Base-by-base conservation (phyloP, 2,888 invertebrate species). In the Limenitis arthemis region DNA sequence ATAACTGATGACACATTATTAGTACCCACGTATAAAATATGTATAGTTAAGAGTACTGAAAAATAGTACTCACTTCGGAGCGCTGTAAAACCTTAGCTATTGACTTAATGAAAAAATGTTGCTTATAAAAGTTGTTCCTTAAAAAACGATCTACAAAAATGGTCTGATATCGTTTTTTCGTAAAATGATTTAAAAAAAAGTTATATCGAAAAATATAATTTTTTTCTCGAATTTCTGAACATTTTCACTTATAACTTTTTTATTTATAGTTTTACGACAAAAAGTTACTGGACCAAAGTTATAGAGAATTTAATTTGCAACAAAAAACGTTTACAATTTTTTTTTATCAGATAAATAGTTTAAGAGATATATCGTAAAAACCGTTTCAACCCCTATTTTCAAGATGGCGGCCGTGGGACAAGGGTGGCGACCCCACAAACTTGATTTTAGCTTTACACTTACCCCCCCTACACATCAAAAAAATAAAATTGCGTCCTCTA, bases 281-380 rank as follows among this genome's bases (percentile, higher is more conserved):
- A 46, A 46, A 36, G 30, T 29, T 37, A 46, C 46, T 37, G 37
- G 46, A 46, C 46, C 46, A 46, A 46, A 36, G 46, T 46, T 46
- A 30, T 37, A 46, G 33, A 33, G n/a, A 44, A 33, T 44, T 33
- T 44, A 44, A 44, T 44, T 44, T 44, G 34, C 12, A 44, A 44
- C 34, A 44, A 34, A 44, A 33, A 44, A 44, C 33, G 42, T 34
- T 8, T 8, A 33, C 44, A 44, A 33, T 1, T 41, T 44, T 44
- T 42, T 44, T 44, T 42, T 42, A 42, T 42, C 42, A 42, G 20
- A 30, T 42, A 31, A 42, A 42, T 42, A 39, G 39, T 39, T 39
- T n/a, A n/a, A n/a, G n/a, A n/a, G n/a, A n/a, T n/a, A n/a, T n/a
- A n/a, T n/a, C n/a, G n/a, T n/a, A n/a, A n/a, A n/a, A n/a, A n/a